Evolutionary conservation across 2,888 invertebrate genomes (phyloP), one percentile per base, ranked within the genome.

Genomic region (Ferdinandea cuprea): DNA sequence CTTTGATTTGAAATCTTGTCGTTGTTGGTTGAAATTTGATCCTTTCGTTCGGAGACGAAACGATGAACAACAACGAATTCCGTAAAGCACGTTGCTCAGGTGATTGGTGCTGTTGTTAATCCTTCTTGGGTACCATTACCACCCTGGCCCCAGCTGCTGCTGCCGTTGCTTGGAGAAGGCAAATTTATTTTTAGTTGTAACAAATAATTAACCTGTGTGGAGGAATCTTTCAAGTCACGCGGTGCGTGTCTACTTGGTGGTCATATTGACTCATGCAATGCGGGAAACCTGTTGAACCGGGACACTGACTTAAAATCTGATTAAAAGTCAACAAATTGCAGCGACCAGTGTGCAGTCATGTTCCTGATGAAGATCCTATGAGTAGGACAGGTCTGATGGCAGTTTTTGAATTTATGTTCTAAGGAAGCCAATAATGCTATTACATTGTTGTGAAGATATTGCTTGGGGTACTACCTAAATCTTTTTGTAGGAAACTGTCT

Each of bases 1-100:
- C 78, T 78, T 58, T 58, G 83, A 83, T 83, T 83, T 83, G 83
- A 77, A 83, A 83, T 83, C 83, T 83, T 83, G 83, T 83, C 77
- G 77, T 71, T 61, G 74, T 77, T 68, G 61, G 42, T 58, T 77
- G 83, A 83, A 83, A 83, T 83, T 83, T 83, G 83, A 83, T 83
- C 83, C 83, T 78, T 83, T 81, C 81, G 63, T 63, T 71, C 68
- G 56, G 32, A 32, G 25, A 52, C 21, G 65, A 81, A 65, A 74
- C 56, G 69, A 74, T 54, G 74, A 40, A 78, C 78, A 83, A 81
- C 83, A 78, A 63, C 66, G 68, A 73, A 83, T 78, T 83, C 78
- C 83, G 83, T 83, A 83, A 77, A 68, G 83, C 78, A 83, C 83
- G 78, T 83, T 83, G 73, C 50, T 68, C 78, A 78, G 63, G 78